Evolutionary conservation across 2,113 vertebrate genomes (phyloP).

Genomic region (Archilochus colubris): DNA sequence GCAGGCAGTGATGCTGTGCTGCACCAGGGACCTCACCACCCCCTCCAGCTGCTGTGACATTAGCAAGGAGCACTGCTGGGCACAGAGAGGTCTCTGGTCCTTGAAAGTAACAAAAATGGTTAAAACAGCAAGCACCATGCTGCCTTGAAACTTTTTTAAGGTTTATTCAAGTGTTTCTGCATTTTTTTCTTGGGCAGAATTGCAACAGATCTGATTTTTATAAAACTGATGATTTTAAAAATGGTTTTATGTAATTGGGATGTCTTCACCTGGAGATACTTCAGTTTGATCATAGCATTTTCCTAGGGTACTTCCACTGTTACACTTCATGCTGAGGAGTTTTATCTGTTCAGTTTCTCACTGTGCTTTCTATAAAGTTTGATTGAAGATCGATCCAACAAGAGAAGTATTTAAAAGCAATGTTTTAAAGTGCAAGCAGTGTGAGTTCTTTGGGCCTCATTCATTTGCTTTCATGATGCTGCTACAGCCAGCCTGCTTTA

Average conservation of each 20-base stretch:
- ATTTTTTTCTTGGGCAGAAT: not conserved
- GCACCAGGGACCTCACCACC: accelerated
- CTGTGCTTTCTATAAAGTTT: not conserved
- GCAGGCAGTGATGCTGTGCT: not conserved
- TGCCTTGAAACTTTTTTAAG: not conserved
- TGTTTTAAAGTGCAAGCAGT: not conserved
- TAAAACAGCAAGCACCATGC: not conserved
- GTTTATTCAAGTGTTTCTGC: not conserved
- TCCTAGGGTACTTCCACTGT: not conserved
- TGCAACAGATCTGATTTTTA: not conserved
- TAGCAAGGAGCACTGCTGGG: not conserved
- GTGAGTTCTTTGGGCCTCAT: not conserved
- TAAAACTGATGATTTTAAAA: not conserved
- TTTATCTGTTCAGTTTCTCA: not conserved
- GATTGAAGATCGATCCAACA: not conserved
- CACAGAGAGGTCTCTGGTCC: not conserved
- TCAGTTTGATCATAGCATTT: not conserved
- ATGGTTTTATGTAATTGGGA: not conserved
- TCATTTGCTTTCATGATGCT: not conserved
- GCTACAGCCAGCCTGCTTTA: not conserved
- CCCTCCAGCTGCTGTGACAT: not conserved
- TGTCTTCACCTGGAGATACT: not conserved
- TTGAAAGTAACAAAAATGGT: not conserved
- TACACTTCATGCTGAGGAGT: not conserved
- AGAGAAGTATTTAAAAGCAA: not conserved